Base-by-base conservation (phyloP, 2,797 vertebrate species). In the Sebastes melanostomus region DNA sequence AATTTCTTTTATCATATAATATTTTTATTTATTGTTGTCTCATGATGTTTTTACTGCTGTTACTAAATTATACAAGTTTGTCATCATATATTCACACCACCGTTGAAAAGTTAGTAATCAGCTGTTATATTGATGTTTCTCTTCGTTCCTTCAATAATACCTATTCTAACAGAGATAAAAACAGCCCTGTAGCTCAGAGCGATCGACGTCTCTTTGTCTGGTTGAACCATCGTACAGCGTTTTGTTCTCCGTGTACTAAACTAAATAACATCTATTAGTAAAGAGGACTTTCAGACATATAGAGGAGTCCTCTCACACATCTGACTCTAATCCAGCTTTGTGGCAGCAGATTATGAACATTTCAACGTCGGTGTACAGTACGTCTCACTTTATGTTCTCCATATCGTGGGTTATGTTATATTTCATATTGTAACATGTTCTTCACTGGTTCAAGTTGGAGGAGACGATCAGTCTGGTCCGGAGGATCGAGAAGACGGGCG, bases 401-500 rank as follows among this genome's bases (percentile, higher is more conserved):
- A n/a, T 52, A 20, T 4, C 20, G 50, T 52, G 18, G 8, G 50
- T 27, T 9, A 5, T 4, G 52, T 38, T 38, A 12, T 34, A 18
- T 24, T 55, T 34, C 5, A 11, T 25, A 6, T 56, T 24, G 8
- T 56, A n/a, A 52, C 50, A 18, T 13, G 22, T 14, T 36, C 12
- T 52, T 20, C 3, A 2, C 8, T 85, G 69, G 27, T 81, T 88
- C 86, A 82, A 99, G 98, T 62, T 98, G 83, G 96, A 98, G 86
- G 97, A 99, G 25, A 99, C 98, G 0, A 27, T 99, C 66, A 86
- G 66, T 30, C 94, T 99, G 83, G 98, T 97, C 22, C 96, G 93
- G 88, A 96, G 95, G 85, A 99, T 99, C 69, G 97, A 99, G 86
- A 96, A 78, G 87, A 98, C 98, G 0, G 98, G 98, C 24, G 95